These are phyloP conservation scores for Mimumesa dahlbomi DNA, from an alignment of 2,888 invertebrate species.

Conservation along the genomic window DNA sequence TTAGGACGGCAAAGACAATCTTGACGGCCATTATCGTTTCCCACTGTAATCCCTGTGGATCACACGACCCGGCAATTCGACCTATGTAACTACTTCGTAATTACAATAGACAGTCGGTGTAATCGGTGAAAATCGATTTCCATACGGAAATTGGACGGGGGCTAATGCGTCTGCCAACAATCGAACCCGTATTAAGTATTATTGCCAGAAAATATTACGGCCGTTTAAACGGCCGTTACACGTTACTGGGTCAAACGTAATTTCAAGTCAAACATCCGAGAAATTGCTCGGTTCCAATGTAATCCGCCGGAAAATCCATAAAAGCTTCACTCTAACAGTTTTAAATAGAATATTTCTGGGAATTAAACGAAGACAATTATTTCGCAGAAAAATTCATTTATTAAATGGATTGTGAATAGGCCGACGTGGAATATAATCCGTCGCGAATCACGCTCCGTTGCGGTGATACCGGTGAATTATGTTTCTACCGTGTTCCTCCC, in stretches of 20 bases:
- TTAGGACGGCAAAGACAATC: slow-evolving; percentile 41
- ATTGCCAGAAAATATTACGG: slow-evolving; percentile 34
- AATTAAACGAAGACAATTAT: too few relatives aligned
- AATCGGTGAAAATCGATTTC: slow-evolving; percentile 48
- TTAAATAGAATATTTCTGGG: too few relatives aligned
- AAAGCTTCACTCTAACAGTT: too few relatives aligned
- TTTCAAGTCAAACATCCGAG: not conserved
- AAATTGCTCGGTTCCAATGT: not conserved
- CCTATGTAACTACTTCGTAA: slow-evolving; percentile 51
- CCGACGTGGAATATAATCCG: too few relatives aligned
- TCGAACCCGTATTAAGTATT: slow-evolving; percentile 31
- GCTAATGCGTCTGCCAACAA: slow-evolving; percentile 31
- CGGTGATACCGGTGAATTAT: too few relatives aligned
- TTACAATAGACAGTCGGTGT: slow-evolving; percentile 39
- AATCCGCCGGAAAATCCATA: not conserved
- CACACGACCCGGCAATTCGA: slow-evolving; percentile 20
- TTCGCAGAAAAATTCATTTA: too few relatives aligned
- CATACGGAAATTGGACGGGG: slow-evolving; percentile 41
- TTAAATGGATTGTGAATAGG: too few relatives aligned
- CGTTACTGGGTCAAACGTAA: not conserved
- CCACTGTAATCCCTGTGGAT: slow-evolving; percentile 45
- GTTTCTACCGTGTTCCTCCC: too few relatives aligned
- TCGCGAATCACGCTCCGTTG: too few relatives aligned
- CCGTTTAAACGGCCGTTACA: not conserved
- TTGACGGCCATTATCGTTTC: slow-evolving; percentile 33